Evolutionary conservation across 2,888 invertebrate genomes (phyloP).

Genomic region (Patella caerulea): DNA sequence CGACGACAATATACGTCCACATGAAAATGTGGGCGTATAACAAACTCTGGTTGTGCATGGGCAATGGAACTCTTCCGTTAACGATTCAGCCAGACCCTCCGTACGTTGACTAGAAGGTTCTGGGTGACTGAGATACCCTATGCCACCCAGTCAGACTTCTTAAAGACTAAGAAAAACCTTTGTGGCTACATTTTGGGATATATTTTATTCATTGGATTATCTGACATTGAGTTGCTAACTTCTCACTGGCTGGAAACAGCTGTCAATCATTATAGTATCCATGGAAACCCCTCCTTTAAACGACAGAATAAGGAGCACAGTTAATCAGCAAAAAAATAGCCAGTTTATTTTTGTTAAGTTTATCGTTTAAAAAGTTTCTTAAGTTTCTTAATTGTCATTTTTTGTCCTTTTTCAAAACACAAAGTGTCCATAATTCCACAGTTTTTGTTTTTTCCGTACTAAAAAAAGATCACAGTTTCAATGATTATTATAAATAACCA

Average conservation of each 20-base stretch:
- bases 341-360: not conserved
- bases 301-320: not conserved
- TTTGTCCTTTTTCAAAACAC: constrained; percentile 11
- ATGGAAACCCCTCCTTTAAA: constrained; percentile 9
- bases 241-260: not conserved
- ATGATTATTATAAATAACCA: not conserved
- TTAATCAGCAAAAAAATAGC: not conserved
- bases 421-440: constrained; percentile 8
- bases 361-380: constrained; percentile 1
- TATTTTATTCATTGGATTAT: constrained; percentile 6
- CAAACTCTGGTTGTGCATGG: too few relatives aligned
- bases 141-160: too few relatives aligned
- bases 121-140: too few relatives aligned
- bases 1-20: too few relatives aligned
- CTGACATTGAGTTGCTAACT: constrained; percentile 4
- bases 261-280: not conserved
- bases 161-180: not conserved
- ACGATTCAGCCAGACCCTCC: too few relatives aligned
- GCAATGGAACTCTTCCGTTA: too few relatives aligned
- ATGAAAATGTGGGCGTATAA: too few relatives aligned
- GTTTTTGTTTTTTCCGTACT: not conserved
- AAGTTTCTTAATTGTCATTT: not conserved
- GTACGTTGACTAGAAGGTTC: too few relatives aligned
- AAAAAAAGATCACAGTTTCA: not conserved
- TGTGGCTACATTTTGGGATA: constrained; percentile 1